Evolutionary conservation across 2,113 vertebrate species (phyloP), one percentile per base, ranked within the genome.

Genomic region (Oplegnathus fasciatus): DNA sequence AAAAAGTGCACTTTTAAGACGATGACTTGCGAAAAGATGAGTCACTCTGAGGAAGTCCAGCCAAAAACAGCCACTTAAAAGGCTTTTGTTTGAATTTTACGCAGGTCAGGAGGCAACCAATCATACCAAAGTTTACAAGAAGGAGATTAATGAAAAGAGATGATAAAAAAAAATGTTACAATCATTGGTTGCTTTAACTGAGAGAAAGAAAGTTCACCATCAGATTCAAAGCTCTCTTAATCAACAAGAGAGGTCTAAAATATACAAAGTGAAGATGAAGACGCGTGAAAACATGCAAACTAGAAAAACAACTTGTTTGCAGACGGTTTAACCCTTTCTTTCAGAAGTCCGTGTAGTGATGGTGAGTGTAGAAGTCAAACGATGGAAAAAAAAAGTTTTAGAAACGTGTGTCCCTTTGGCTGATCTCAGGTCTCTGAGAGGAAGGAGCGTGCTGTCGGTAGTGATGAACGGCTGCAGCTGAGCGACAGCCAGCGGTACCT

Each of bases 1-100:
- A 86, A 90, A 93, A 95, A 96, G 95, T 95, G 94, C 94, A 95
- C 93, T 95, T 95, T 89, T 86, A 89, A 80, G 80, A 90, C 64
- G 10, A 89, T 44, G 48, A 85, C 78, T 83, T 83, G 68, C 55
- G 24, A 78, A 78, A 80, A 66, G 42, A 78, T 68, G 80, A 87
- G 70, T 91, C 88, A 76, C 85, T 71, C 88, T 69, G 76, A 91
- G 67, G 52, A 91, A 94, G 91, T 94, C 91, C 76, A 77, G 86
- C 87, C 89, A 84, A 84, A 89, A 91, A 50, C 78, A 87, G 84
- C 85, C 72, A 44, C 81, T 74, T 83, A 58, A 85, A 88, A 75
- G 55, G 86, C 69, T 83, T 69, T 86, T 69, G 40, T 82, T 89
- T 55, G 64, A 54, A 79, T 84, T 30, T 9, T 76, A 75, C 48